Conservation (phyloP, 2,113 vertebrate genomes). For the Marmota monax region DNA sequence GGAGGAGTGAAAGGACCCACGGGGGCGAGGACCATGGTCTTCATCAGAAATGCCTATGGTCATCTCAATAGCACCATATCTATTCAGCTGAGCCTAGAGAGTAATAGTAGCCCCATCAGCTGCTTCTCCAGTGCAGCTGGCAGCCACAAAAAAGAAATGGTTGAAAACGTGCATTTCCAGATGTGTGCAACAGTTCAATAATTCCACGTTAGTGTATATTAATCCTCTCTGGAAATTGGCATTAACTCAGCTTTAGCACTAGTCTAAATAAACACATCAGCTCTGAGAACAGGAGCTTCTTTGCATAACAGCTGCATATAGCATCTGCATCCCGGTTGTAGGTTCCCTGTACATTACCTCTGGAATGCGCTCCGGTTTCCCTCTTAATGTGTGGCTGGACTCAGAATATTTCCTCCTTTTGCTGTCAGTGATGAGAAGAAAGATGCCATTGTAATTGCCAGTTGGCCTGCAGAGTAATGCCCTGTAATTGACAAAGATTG, state of each 20-base stretch:
- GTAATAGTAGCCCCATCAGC: background rate
- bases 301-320: constrained; percentile 86
- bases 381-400: constrained; percentile 58
- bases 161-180: constrained; percentile 76
- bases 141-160: constrained; percentile 52
- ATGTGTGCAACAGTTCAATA: constrained; percentile 87
- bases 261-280: constrained; percentile 85
- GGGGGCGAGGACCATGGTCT: background rate
- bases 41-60: background rate
- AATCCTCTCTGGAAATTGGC: constrained; percentile 89
- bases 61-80: too few species aligned
- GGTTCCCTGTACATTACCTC: constrained; percentile 79
- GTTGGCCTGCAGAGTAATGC: constrained; percentile 49
- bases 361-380: constrained; percentile 79
- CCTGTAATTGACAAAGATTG: constrained; percentile 59
- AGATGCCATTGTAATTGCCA: constrained; percentile 60
- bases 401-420: constrained; percentile 61
- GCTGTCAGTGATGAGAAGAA: constrained; percentile 43
- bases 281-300: constrained; percentile 68
- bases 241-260: constrained; percentile 88
- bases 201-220: constrained; percentile 86
- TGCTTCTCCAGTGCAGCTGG: constrained; percentile 73
- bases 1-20: background rate
- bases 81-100: background rate
- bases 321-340: constrained; percentile 85